Evolutionary conservation across 2,113 vertebrate genomes (phyloP).

Genomic region (Pholis gunnellus): DNA sequence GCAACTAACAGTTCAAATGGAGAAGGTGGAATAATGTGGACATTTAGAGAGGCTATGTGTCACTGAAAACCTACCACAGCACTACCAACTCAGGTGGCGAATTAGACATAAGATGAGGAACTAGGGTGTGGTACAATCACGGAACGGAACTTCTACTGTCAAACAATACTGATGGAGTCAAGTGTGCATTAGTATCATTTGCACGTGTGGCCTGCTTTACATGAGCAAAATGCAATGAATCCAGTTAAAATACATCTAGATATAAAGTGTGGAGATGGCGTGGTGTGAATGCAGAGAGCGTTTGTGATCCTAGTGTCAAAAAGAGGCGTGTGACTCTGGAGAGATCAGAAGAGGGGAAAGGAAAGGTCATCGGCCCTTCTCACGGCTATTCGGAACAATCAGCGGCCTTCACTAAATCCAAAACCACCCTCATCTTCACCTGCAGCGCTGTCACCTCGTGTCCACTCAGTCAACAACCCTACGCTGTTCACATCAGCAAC

Average conservation of each 20-base stretch:
- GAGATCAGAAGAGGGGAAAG: conserved; percentile 42
- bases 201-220: conserved; percentile 39
- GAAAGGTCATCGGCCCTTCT: conserved; percentile 28
- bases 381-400: conserved; percentile 40
- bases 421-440: conserved; percentile 27
- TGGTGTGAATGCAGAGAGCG: conserved; percentile 32
- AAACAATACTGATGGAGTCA: conserved; percentile 39
- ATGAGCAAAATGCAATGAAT: conserved; percentile 48
- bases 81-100: conserved; percentile 45
- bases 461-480: conserved; percentile 25
- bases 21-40: conserved; percentile 78
- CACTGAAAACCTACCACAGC: conserved; percentile 54
- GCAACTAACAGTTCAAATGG: conserved; percentile 84
- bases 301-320: conserved; percentile 23
- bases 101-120: conserved; percentile 33
- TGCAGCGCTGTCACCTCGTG: conserved; percentile 15
- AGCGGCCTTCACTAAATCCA: conserved; percentile 5
- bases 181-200: conserved; percentile 47
- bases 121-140: conserved; percentile 50
- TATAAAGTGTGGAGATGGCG: conserved; percentile 23
- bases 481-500: neutral
- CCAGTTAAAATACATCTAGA: conserved; percentile 20
- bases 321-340: conserved; percentile 38
- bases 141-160: conserved; percentile 35
- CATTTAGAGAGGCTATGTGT: conserved; percentile 70